Base-by-base conservation (phyloP, 2,113 vertebrate genomes). In the Nanorana parkeri region DNA sequence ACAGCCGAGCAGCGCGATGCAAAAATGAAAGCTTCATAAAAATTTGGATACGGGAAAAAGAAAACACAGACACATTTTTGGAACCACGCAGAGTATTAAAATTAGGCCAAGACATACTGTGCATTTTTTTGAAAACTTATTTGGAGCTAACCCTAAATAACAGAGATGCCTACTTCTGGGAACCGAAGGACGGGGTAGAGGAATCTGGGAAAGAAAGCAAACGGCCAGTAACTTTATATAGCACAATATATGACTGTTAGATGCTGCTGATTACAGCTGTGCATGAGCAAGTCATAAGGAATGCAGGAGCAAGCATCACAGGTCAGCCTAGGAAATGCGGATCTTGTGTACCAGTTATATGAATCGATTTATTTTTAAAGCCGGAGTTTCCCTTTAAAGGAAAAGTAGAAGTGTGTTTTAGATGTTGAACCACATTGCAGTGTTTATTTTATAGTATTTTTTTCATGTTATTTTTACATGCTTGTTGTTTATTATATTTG, bases 91-190 rank as follows among this genome's bases (percentile, higher is more conserved):
- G 51, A 67, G 54, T 83, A 80, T 64, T 77, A 86, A 89, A 87
- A 36, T 64, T 82, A 85, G 81, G 87, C 86, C 89, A 90, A 88
- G 77, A 79, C 89, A 86, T 3, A 51, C 88, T 90, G 89, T 87
- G 88, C 84, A 87, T 93, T 92, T 91, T 91, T 87, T 89, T 54
- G 41, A 24, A 84, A 88, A 85, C 86, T 89, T 89, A 91, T 88
- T 92, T 94, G 91, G 92, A 94, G 88, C 71, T 73, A 81, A 86
- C 90, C 84, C 0, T 82, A 93, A 90, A 93, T 94, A 91, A 84
- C 89, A 92, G 90, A 92, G 90, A 94, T 93, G 90, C 90, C 91
- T 91, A 88, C 89, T 90, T 91, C 90, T 92, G 93, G 91, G 92
- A 94, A 92, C 88, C 47, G 20, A 87, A 87, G 87, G 87, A 71